These are phyloP conservation scores for Karalla daura DNA, from an alignment of 2,797 vertebrate genomes.

Conservation along the genomic window DNA sequence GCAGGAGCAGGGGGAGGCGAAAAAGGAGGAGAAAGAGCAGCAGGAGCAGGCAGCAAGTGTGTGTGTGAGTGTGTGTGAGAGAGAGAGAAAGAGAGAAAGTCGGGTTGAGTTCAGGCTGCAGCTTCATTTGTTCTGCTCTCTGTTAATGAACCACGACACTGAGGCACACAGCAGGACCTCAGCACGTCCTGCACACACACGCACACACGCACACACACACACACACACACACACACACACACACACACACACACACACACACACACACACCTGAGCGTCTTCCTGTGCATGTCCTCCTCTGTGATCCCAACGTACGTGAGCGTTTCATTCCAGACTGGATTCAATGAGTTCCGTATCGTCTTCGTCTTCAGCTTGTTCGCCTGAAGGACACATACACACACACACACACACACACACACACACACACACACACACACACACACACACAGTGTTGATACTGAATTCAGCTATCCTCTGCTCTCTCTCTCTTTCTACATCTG, in stretches of 20 bases:
- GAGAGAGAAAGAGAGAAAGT: not conserved
- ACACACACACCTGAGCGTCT: slow-evolving; percentile 83
- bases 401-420: not conserved
- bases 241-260: slow-evolving; percentile 1
- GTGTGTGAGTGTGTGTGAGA: not conserved
- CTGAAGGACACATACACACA: slow-evolving; percentile 57
- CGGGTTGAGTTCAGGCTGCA: too few species aligned
- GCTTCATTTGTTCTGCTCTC: too few species aligned
- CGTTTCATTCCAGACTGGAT: slow-evolving; percentile 88
- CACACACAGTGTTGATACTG: not conserved
- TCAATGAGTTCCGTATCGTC: slow-evolving; percentile 87
- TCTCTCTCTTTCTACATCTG: too few species aligned
- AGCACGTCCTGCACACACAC: not conserved
- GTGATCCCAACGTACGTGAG: slow-evolving; percentile 87
- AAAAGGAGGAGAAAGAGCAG: not conserved
- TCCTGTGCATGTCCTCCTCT: slow-evolving; percentile 85
- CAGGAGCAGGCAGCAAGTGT: not conserved
- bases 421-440: not conserved
- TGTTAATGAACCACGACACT: too few species aligned
- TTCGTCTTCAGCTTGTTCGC: slow-evolving; percentile 89
- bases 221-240: slow-evolving; percentile 11
- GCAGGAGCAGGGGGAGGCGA: too few species aligned
- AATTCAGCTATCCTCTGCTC: not conserved
- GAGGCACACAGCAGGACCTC: too few species aligned
- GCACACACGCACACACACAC: not conserved